Conservation (phyloP, 2,888 invertebrate species). For the Scaptomyza polygonia region DNA sequence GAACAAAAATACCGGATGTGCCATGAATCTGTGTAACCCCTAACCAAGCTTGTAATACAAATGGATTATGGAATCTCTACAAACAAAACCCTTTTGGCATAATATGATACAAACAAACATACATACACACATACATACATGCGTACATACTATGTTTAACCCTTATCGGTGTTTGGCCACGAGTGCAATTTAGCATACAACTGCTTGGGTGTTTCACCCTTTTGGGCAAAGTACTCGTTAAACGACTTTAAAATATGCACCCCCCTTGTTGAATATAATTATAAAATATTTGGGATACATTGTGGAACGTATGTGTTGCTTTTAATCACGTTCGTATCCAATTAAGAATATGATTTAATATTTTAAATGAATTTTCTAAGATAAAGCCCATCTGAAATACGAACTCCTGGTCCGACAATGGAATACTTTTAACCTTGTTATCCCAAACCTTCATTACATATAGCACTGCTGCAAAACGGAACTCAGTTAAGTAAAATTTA, state of each 20-base stretch:
- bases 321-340: conserved; percentile 23
- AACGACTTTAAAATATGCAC: conserved; percentile 41
- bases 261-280: conserved; percentile 40
- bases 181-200: conserved; percentile 9
- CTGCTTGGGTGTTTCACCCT: conserved; percentile 17
- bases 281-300: conserved; percentile 31
- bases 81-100: not conserved
- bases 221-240: conserved; percentile 17
- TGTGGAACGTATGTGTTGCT: conserved; percentile 33
- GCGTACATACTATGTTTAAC: not conserved
- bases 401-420: too few species aligned
- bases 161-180: conserved; percentile 6
- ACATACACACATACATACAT: not conserved
- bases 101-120: not conserved
- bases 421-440: too few species aligned
- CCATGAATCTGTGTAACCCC: not conserved
- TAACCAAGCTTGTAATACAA: not conserved
- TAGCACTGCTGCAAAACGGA: too few species aligned
- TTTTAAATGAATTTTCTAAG: conserved; percentile 19
- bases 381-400: not conserved
- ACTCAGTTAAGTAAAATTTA: too few species aligned
- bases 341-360: conserved; percentile 34
- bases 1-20: not conserved
- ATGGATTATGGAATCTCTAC: not conserved
- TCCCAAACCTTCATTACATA: too few species aligned